Evolutionary conservation across 2,113 vertebrate genomes (phyloP).

Genomic region (Nesospiza acunhae): DNA sequence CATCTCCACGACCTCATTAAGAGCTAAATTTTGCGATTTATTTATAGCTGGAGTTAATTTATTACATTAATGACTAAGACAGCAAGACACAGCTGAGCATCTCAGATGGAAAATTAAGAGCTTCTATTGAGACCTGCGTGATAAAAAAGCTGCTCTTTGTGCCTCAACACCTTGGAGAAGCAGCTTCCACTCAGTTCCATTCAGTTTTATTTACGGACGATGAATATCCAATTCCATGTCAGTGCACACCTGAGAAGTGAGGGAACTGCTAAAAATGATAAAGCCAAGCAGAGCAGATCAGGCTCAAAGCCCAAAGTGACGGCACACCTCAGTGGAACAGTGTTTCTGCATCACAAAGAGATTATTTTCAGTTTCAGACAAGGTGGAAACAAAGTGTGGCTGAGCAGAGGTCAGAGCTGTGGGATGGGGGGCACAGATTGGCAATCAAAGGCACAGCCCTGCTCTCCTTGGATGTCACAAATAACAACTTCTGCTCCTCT

Average conservation of each 20-base stretch:
- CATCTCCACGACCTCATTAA: background rate
- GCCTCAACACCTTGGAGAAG: background rate
- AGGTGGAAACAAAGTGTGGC: background rate
- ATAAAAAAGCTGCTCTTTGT: background rate
- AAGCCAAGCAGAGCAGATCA: background rate
- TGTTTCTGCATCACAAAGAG: background rate
- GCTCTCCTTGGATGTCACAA: background rate
- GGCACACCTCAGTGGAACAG: background rate
- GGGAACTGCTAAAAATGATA: background rate
- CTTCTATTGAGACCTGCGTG: background rate
- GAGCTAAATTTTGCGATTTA: background rate
- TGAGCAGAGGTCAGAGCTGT: background rate
- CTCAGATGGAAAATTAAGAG: conserved; percentile 15
- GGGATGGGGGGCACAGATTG: accelerated
- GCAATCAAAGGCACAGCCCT: background rate
- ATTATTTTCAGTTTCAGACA: background rate
- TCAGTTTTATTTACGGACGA: background rate
- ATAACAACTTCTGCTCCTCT: background rate
- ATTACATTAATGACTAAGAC: conserved; percentile 1
- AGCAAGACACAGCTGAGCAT: background rate
- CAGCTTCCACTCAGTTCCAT: background rate
- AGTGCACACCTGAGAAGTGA: background rate
- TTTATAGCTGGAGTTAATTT: conserved; percentile 13
- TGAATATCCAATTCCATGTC: background rate
- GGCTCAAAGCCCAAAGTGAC: background rate